These are phyloP conservation scores for Anguilla rostrata DNA, from an alignment of 2,113 vertebrate genomes.

Conservation along the genomic window DNA sequence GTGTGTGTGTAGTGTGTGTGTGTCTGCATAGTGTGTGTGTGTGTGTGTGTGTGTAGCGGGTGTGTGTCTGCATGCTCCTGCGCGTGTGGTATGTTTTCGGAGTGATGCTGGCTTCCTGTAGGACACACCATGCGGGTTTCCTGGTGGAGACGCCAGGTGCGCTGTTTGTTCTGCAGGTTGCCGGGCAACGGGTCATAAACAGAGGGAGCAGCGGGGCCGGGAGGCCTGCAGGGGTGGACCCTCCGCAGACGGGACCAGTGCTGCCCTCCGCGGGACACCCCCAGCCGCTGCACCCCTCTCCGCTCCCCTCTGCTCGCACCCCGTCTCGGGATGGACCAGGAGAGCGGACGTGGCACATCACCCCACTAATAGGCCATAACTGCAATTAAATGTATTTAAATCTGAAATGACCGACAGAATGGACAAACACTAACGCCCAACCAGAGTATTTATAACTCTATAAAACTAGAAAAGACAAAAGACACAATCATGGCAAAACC, in stretches of 20 bases:
- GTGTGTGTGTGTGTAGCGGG: conserved; percentile 26
- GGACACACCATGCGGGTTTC: conserved; percentile 38
- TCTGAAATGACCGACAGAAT: neutral
- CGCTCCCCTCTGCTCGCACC: neutral
- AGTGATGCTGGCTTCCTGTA: conserved; percentile 64
- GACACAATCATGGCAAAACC: too few species aligned
- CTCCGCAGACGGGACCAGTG: conserved; percentile 35
- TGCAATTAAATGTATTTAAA: neutral
- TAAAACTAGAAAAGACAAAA: too few species aligned
- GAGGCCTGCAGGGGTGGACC: conserved; percentile 44
- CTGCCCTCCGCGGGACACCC: conserved; percentile 47
- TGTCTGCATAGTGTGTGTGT: conserved; percentile 29
- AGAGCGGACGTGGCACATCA: neutral
- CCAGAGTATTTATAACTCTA: too few species aligned
- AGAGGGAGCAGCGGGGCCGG: conserved; percentile 45
- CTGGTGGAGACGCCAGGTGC: conserved; percentile 58
- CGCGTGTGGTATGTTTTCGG: conserved; percentile 53
- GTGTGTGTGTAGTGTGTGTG: neutral
- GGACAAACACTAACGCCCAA: too few species aligned
- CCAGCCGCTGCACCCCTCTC: conserved; percentile 37
- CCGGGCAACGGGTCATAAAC: conserved; percentile 69
- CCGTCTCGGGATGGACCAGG: neutral
- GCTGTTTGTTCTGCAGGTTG: conserved; percentile 60
- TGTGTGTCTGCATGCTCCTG: conserved; percentile 34
- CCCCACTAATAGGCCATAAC: neutral